Base-by-base conservation (phyloP, 2,113 vertebrate genomes). In the Anseranas semipalmata region DNA sequence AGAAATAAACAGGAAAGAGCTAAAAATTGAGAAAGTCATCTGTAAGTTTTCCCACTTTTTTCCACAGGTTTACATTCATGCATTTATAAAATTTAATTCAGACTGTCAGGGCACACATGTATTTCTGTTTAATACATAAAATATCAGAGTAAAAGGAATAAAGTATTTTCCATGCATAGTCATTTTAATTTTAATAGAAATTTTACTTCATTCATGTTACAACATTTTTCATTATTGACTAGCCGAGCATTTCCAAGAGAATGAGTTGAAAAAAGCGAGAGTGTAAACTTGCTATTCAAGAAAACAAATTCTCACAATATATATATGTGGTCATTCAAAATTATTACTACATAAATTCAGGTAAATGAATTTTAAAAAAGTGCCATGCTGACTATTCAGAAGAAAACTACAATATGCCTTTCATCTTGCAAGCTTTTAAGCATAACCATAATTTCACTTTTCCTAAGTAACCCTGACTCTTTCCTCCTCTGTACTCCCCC, bases 101-200 rank as follows among this genome's bases (percentile, higher is more conserved):
- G 68, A 63, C 53, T 71, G 32, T 56, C 73, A 78, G 35, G 56
- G 48, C n/a, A 82, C 11, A 50, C 48, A 74, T 11, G 11, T 32
- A 79, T 89, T 89, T 84, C 87, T 75, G 24, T 78, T 87, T 48
- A 96, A 93, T 79, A 79, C 60, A 91, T 79, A 95, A 78, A 78
- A 79, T 95, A 92, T 78, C 81, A 58, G 50, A 91, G 84, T 16
- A 87, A 62, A 96, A 94, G 65, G 53, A 96, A 91, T 96, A 89
- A 85, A 93, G 53, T 35, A 60, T 93, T 81, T 93, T 70, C 63
- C n/a, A 96, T 6, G n/a, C 87, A 82, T 45, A 89, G 39, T 82
- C 21, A 87, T 94, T 89, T 93, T 62, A 91, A 94, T 85, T 93
- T 92, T 92, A 95, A 97, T 71, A 91, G 70, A 94, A 96, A 78